A percentile compares a stretch with the other conserved stretches of the same genome.
Evolutionary conservation across 2,888 invertebrate genomes (phyloP).

Genomic region (Ecdyonurus torrentis): DNA sequence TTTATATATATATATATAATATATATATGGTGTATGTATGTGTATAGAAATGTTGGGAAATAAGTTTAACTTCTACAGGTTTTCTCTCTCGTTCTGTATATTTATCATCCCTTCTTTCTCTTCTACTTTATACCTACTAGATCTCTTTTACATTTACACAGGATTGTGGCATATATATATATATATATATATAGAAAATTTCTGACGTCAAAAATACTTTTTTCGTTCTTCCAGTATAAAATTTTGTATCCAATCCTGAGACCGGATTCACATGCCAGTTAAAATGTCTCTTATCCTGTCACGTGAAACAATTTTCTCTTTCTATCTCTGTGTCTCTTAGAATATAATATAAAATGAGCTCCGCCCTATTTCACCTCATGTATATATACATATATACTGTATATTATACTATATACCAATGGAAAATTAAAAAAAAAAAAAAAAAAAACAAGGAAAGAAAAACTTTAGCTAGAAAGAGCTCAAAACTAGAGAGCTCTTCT

Average conservation of each 20-base stretch:
- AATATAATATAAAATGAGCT: not conserved
- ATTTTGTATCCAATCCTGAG: not conserved
- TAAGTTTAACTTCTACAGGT: not conserved
- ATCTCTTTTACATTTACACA: not conserved
- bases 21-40: too few relatives aligned
- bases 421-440: not conserved
- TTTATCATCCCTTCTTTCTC: not conserved
- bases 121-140: too few relatives aligned
- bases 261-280: not conserved
- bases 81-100: not conserved
- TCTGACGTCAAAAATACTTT: not conserved
- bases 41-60: not conserved
- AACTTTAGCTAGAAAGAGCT: not conserved
- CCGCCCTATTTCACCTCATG: not conserved
- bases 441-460: too few relatives aligned
- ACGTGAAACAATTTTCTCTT: not conserved
- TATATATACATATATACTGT: not conserved
- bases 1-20: too few relatives aligned
- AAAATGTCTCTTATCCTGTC: not conserved
- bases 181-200: not conserved
- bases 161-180: not conserved
- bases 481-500: not conserved
- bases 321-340: not conserved
- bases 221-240: too few relatives aligned
- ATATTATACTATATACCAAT: not conserved